These are phyloP conservation scores for Achatina immaculata DNA, from an alignment of 1,140 invertebrate species.

Conservation along the genomic window DNA sequence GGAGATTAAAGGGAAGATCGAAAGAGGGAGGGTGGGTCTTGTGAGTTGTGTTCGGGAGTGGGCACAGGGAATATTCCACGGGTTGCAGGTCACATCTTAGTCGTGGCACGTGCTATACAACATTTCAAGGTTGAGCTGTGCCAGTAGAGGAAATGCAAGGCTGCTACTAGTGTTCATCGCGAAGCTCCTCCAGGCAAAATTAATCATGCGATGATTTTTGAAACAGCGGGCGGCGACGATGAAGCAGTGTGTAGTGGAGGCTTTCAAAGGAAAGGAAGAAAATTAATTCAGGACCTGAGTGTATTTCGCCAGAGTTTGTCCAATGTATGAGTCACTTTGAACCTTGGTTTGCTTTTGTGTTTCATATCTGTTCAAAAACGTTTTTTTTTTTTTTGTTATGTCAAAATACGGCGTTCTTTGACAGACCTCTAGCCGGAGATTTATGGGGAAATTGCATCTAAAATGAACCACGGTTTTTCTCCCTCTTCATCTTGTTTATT, in stretches of 20 bases:
- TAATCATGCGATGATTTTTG: constrained; percentile 1
- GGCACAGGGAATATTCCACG: neutral
- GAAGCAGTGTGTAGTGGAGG: neutral
- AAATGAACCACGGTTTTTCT: too few species aligned
- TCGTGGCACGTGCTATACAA: neutral
- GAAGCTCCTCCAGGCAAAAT: constrained; percentile 5
- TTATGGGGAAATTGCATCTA: too few species aligned
- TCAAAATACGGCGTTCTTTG: too few species aligned
- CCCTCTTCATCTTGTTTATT: too few species aligned
- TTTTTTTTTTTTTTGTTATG: too few species aligned
- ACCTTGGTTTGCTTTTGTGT: neutral
- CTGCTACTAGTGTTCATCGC: neutral
- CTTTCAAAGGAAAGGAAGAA: neutral
- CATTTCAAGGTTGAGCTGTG: neutral
- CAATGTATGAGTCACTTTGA: neutral
- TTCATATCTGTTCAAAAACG: too few species aligned
- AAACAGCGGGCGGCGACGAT: neutral
- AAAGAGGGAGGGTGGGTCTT: neutral
- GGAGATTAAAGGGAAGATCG: neutral
- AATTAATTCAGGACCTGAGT: neutral
- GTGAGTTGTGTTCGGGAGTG: neutral
- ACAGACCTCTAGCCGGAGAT: too few species aligned
- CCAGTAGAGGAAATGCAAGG: neutral
- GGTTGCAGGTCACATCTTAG: neutral
- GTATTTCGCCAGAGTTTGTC: neutral